These are phyloP conservation scores for Morpho deidamia DNA, from an alignment of 2,888 invertebrate genomes.

Conservation along the genomic window DNA sequence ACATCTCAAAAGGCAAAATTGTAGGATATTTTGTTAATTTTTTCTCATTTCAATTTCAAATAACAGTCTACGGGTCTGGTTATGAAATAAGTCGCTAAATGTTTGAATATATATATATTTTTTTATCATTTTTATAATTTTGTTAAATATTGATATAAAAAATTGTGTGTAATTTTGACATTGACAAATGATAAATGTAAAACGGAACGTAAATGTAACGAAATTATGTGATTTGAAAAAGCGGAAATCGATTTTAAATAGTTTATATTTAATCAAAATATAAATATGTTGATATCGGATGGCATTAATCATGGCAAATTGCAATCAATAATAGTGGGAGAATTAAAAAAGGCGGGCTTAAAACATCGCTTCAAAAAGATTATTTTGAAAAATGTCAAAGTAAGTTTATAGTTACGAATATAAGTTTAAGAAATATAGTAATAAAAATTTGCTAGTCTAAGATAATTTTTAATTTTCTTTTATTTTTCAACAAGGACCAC, in stretches of 20 bases:
- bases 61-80: too few species aligned
- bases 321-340: conserved; percentile 79
- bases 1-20: too few species aligned
- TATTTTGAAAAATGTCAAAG: conserved; percentile 75
- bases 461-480: conserved; percentile 1
- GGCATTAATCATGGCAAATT: conserved; percentile 70
- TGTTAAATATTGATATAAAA: too few species aligned
- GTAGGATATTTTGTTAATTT: too few species aligned
- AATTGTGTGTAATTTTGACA: too few species aligned
- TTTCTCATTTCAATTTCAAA: too few species aligned
- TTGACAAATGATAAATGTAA: not conserved
- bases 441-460: too few species aligned
- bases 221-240: conserved; percentile 4
- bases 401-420: conserved; percentile 40
- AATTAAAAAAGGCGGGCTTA: conserved; percentile 83
- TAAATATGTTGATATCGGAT: conserved; percentile 69
- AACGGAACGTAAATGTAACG: conserved; percentile 1
- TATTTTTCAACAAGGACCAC: conserved; percentile 48
- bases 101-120: too few species aligned
- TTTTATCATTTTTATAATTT: too few species aligned
- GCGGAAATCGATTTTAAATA: not conserved
- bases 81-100: too few species aligned
- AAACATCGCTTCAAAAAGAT: conserved; percentile 84
- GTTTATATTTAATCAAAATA: conserved; percentile 18
- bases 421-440: not conserved